Base-by-base conservation (phyloP, 1,140 invertebrate genomes). In the Drosophila baimaii region DNA sequence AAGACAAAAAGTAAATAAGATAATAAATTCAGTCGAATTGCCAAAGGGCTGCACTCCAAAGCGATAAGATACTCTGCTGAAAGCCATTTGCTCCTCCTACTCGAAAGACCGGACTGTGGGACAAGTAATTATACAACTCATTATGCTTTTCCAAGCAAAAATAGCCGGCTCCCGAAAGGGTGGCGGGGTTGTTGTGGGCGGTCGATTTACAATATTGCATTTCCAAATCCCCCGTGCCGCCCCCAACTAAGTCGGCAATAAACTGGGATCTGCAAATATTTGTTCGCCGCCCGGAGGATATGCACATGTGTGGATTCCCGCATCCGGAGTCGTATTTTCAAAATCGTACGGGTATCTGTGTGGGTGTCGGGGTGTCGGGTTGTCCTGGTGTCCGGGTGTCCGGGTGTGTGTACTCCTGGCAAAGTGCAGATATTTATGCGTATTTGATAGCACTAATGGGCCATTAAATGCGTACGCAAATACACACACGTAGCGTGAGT, bases 391-490 rank as follows among this genome's bases (percentile, higher is more conserved):
- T 51, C 5, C 12, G 29, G 59, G 17, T 51, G 55, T 62, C 35
- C 75, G 58, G 39, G 31, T 58, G 72, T 49, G 29, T 66, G 59
- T 81, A 79, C 69, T 85, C 65, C 76, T 69, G 71, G 76, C 75
- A 77, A 71, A 89, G 81, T 89, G 85, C 85, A 89, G 79, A 89
- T 84, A 89, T 89, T 90, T 89, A 89, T 89, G 85, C 77, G 85
- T 90, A 90, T 89, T 89, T 89, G 84, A 89, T 89, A 89, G 84
- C 84, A 89, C 85, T 90, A 89, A 89, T 89, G 84, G 84, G 41
- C 84, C 81, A 89, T 89, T 89, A 89, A 88, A 89, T 88, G 84
- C 80, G 85, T 78, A 84, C 85, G 69, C 85, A 89, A 88, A 88
- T 90, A 84, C 81, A 84, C 84, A 84, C 73, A 83, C 84, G 47